A percentile compares a stretch with the other conserved stretches of the same genome.
Evolutionary conservation across 2,113 vertebrate species (phyloP).

Genomic region (Hymenochirus boettgeri): DNA sequence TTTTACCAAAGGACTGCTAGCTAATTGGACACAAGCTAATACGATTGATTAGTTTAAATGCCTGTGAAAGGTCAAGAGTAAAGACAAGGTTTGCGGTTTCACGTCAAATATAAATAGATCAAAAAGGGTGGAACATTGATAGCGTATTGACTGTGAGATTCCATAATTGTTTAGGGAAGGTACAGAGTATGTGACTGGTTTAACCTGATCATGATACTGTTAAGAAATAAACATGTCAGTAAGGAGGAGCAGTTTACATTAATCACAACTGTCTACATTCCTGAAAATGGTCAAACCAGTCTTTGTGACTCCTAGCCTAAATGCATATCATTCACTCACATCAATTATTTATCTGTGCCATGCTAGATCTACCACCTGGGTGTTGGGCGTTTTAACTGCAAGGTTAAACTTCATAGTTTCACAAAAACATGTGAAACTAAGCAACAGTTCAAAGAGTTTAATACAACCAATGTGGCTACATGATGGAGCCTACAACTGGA

Average conservation of each 20-base stretch:
- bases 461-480: too few species aligned
- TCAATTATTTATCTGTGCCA: not conserved
- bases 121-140: not conserved
- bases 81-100: not conserved
- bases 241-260: slow-evolving; percentile 9
- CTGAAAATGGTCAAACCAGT: slow-evolving; percentile 11
- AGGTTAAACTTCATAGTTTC: not conserved
- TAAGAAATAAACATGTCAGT: not conserved
- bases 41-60: too few species aligned
- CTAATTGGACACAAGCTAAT: too few species aligned
- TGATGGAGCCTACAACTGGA: too few species aligned
- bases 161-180: not conserved
- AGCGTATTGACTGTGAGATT: slow-evolving; percentile 1
- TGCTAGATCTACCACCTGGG: slow-evolving; percentile 4
- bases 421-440: not conserved
- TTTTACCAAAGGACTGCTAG: too few species aligned
- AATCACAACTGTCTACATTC: slow-evolving; percentile 5
- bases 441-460: not conserved
- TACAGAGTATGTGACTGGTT: slow-evolving; percentile 17
- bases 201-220: slow-evolving; percentile 19
- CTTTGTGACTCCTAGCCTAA: slow-evolving; percentile 21
- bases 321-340: slow-evolving; percentile 8
- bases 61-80: too few species aligned
- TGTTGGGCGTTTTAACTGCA: slow-evolving; percentile 11
- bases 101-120: not conserved